Conservation (phyloP, 2,888 invertebrate species). For the Allacma fusca region DNA sequence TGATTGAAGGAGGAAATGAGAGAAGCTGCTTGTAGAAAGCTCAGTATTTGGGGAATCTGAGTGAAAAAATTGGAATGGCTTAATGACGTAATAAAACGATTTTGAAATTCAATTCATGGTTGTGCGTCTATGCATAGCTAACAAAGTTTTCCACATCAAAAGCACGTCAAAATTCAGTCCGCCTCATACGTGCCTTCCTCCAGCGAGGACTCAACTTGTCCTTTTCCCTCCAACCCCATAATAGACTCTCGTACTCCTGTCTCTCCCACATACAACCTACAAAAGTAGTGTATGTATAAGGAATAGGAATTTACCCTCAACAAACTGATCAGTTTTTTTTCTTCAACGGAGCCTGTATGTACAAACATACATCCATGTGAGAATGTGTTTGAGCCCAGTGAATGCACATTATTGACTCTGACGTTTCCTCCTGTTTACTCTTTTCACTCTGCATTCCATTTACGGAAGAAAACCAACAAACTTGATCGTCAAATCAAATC, state of each 20-base stretch:
- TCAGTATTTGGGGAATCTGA: slow-evolving; percentile 48
- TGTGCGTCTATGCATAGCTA: slow-evolving; percentile 54
- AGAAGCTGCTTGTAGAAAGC: no score
- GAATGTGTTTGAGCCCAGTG: background rate
- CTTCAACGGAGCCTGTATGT: no score
- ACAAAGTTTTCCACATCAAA: slow-evolving; percentile 50
- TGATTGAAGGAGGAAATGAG: no score
- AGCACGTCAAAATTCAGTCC: slow-evolving; percentile 35
- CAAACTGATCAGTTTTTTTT: no score
- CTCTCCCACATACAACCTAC: no score
- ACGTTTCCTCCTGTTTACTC: slow-evolving; percentile 20
- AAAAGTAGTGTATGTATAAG: no score
- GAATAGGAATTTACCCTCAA: no score
- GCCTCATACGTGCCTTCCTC: background rate
- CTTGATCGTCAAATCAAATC: slow-evolving; percentile 23
- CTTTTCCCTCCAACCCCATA: background rate
- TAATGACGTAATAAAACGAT: slow-evolving; percentile 58
- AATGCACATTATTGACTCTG: slow-evolving; percentile 16
- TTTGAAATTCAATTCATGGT: slow-evolving; percentile 57
- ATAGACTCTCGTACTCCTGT: no score
- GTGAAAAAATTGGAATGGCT: slow-evolving; percentile 56
- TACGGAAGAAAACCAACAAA: slow-evolving; percentile 20
- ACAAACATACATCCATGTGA: background rate
- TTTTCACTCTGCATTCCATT: slow-evolving; percentile 13
- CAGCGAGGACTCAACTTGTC: background rate